Percentiles rank a stretch among this genome's conserved stretches.
Conservation (phyloP, 2,888 invertebrate genomes). For the Ellobium chinense region DNA sequence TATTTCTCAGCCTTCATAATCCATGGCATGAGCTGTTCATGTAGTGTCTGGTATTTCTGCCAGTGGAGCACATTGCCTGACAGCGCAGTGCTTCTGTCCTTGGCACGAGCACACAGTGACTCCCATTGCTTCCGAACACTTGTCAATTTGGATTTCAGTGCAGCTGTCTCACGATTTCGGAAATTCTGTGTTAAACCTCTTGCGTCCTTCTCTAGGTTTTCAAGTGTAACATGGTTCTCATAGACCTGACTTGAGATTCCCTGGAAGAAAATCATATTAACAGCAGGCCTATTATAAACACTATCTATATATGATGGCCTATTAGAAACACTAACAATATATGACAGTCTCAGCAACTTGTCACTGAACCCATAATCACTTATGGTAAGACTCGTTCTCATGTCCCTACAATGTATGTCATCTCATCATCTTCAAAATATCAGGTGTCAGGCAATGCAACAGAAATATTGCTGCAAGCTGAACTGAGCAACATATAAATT, state of each 20-base stretch:
- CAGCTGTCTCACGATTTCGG: constrained; percentile 84
- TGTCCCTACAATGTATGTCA: too few relatives aligned
- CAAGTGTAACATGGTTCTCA: constrained; percentile 87
- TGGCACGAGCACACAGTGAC: constrained; percentile 87
- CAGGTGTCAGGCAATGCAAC: too few relatives aligned
- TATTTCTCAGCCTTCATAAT: constrained; percentile 92
- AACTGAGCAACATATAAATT: too few relatives aligned
- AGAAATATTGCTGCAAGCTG: too few relatives aligned
- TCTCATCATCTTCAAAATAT: too few relatives aligned
- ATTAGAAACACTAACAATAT: too few relatives aligned
- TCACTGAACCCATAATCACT: too few relatives aligned
- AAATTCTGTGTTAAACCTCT: constrained; percentile 83
- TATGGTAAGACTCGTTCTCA: too few relatives aligned
- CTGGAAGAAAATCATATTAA: too few relatives aligned
- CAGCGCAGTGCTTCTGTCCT: constrained; percentile 87
- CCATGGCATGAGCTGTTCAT: constrained; percentile 91
- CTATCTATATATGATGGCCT: too few relatives aligned
- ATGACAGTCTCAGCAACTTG: too few relatives aligned
- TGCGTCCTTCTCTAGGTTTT: constrained; percentile 88
- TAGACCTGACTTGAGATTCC: constrained; percentile 87
- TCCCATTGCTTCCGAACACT: constrained; percentile 88
- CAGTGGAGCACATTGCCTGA: constrained; percentile 90
- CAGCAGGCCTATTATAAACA: too few relatives aligned
- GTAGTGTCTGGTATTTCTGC: constrained; percentile 88
- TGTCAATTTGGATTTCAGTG: constrained; percentile 87